Conservation (phyloP, 2,888 invertebrate genomes). For the Apotomis turbidana region DNA sequence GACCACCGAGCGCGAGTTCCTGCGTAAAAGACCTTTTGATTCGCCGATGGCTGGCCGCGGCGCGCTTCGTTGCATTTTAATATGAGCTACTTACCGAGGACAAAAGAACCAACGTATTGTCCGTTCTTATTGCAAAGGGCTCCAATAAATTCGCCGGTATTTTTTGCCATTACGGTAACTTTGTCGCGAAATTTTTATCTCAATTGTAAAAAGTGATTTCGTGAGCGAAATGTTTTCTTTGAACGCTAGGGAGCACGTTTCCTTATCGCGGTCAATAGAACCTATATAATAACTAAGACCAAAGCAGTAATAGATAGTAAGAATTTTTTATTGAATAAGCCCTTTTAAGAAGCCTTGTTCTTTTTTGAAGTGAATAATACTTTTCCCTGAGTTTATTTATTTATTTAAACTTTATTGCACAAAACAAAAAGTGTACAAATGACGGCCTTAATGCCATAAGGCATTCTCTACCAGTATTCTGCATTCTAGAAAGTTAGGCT, state of each 20-base stretch:
- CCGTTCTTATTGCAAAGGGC: slow-evolving; percentile 56
- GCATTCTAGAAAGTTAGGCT: too few species aligned
- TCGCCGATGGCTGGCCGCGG: slow-evolving; percentile 61
- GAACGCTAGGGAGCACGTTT: neutral
- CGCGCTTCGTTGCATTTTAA: slow-evolving; percentile 69
- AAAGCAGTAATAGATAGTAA: too few species aligned
- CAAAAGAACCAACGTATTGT: slow-evolving; percentile 61
- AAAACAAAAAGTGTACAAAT: too few species aligned
- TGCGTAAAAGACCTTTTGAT: slow-evolving; percentile 67
- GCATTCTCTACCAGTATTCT: too few species aligned
- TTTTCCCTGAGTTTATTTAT: too few species aligned
- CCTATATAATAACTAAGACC: too few species aligned
- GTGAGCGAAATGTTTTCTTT: slow-evolving; percentile 23
- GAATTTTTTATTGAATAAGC: too few species aligned
- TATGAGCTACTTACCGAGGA: slow-evolving; percentile 59
- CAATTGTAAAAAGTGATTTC: slow-evolving; percentile 13
- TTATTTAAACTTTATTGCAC: too few species aligned
- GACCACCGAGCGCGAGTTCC: slow-evolving; percentile 68
- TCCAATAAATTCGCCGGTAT: slow-evolving; percentile 50
- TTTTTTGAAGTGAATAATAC: too few species aligned
- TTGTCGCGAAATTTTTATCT: slow-evolving; percentile 15
- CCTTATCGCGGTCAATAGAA: neutral
- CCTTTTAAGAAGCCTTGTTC: too few species aligned
- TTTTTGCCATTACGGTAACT: slow-evolving; percentile 40
- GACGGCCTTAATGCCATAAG: too few species aligned